Percentiles rank a stretch among this genome's conserved stretches.
These are phyloP conservation scores for Villa cingulata DNA, from an alignment of 2,888 invertebrate genomes.

Conservation along the genomic window DNA sequence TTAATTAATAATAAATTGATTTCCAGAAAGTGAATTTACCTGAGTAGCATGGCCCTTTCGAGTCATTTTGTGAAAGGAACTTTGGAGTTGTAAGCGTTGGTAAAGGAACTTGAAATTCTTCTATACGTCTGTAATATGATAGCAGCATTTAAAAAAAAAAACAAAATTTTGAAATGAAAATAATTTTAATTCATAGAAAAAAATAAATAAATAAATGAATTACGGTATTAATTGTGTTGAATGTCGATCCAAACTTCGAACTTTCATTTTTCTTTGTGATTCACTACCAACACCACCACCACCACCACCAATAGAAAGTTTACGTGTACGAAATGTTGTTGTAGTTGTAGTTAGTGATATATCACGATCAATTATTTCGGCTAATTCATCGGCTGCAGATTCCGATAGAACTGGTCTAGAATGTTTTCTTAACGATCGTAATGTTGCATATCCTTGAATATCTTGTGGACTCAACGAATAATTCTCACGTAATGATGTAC, in stretches of 20 bases:
- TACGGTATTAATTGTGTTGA: conserved; percentile 25
- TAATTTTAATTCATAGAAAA: not conserved
- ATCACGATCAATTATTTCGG: conserved; percentile 36
- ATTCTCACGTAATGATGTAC: conserved; percentile 25
- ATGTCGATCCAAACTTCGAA: conserved; percentile 32
- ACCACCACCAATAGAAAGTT: conserved; percentile 23
- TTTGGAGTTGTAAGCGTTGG: conserved; percentile 29
- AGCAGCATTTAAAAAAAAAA: too few species aligned
- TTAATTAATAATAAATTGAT: not conserved
- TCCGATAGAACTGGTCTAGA: conserved; percentile 54
- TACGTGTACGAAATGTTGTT: conserved; percentile 22
- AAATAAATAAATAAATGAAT: conserved; percentile 7
- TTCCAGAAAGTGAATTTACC: too few species aligned
- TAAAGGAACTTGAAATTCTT: conserved; percentile 29
- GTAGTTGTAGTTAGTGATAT: conserved; percentile 15
- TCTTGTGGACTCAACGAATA: conserved; percentile 58
- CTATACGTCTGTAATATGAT: conserved; percentile 22
- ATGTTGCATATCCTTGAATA: conserved; percentile 59
- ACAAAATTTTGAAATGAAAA: not conserved
- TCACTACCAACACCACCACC: too few species aligned
- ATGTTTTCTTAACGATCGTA: conserved; percentile 52
- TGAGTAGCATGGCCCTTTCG: conserved; percentile 33
- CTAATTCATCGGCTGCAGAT: conserved; percentile 44
- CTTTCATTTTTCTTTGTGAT: conserved; percentile 29
- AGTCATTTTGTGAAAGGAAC: conserved; percentile 29